phyloP scores from a whole-genome alignment of 2,797 vertebrate genomes.

The Xiphorhynchus erythropygius region DNA sequence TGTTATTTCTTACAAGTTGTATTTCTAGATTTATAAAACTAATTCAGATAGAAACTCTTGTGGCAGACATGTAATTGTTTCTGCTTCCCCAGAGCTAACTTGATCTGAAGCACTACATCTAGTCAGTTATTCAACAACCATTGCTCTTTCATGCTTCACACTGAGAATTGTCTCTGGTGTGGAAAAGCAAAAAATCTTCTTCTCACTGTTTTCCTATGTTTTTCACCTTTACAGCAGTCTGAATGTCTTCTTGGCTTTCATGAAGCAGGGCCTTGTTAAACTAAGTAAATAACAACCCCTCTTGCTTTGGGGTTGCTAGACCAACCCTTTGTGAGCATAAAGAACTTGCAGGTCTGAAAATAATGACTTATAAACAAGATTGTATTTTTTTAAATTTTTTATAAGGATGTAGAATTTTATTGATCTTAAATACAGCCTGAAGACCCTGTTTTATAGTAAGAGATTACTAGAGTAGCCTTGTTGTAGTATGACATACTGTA shows the following conservation, averaged over 20 bases:
- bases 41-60: not conserved
- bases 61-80: not conserved
- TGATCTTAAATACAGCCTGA: not conserved
- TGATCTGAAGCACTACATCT: not conserved
- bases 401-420: not conserved
- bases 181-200: not conserved
- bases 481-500: not conserved
- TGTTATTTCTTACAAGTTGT: not conserved
- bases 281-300: not conserved
- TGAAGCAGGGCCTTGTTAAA: conserved; percentile 5
- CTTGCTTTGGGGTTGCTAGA: not conserved
- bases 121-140: not conserved
- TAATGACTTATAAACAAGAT: not conserved
- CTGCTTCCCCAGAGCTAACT: not conserved
- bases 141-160: not conserved
- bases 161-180: not conserved
- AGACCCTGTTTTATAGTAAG: not conserved
- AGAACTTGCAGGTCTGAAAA: not conserved
- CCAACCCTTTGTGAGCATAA: not conserved
- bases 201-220: not conserved
- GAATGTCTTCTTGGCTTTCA: conserved; percentile 1
- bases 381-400: not conserved
- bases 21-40: not conserved
- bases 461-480: not conserved
- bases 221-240: not conserved